These are phyloP conservation scores for Drosophila nannoptera DNA, from an alignment of 1,140 invertebrate species.

Conservation along the genomic window DNA sequence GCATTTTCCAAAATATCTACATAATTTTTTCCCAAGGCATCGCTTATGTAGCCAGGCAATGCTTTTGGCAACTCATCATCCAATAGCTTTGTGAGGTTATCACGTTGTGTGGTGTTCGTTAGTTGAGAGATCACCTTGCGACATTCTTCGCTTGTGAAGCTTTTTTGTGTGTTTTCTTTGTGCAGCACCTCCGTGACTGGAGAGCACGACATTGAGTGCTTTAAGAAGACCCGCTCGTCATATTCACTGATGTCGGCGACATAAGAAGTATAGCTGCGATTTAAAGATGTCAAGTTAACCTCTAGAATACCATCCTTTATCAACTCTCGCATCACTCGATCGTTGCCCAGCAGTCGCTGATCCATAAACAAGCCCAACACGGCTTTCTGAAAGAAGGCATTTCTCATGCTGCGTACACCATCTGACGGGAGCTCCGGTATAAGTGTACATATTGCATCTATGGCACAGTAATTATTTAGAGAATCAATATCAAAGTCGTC, in stretches of 20 bases:
- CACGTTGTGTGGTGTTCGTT: background rate
- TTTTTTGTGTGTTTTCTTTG: background rate
- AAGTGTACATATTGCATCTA: constrained; percentile 89
- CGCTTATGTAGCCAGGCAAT: constrained; percentile 23
- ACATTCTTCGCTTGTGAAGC: background rate
- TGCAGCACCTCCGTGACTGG: background rate
- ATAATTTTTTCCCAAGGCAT: constrained; percentile 11
- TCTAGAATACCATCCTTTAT: constrained; percentile 88
- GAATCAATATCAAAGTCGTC: constrained; percentile 83
- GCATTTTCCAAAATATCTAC: constrained; percentile 9
- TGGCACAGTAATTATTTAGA: constrained; percentile 87
- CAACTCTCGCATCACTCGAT: constrained; percentile 83
- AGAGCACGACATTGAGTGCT: constrained; percentile 47
- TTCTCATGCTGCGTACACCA: constrained; percentile 93
- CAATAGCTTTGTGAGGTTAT: constrained; percentile 18
- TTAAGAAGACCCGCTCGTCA: constrained; percentile 96
- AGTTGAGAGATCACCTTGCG: background rate
- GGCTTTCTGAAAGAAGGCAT: constrained; percentile 91
- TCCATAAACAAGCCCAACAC: constrained; percentile 81
- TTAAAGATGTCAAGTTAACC: constrained; percentile 89
- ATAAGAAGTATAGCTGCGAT: constrained; percentile 92
- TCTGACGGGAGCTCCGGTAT: constrained; percentile 86
- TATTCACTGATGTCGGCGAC: constrained; percentile 95
- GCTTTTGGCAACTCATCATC: constrained; percentile 17
- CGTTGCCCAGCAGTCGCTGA: constrained; percentile 76